phyloP scores from a whole-genome alignment of 2,113 vertebrate species.

The Tachysurus fulvidraco region DNA sequence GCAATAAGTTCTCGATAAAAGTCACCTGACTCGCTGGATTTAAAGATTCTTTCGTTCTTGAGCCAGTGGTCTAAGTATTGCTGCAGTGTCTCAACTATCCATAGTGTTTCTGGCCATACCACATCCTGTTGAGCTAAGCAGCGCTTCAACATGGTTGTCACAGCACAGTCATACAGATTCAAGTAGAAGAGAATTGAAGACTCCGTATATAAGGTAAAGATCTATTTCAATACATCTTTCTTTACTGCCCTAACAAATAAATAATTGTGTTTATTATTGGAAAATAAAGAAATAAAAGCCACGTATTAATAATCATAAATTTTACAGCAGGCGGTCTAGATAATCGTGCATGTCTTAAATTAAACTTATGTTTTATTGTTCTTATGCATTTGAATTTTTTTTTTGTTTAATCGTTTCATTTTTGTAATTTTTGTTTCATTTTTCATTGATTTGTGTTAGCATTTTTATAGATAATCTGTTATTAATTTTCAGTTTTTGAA shows the following conservation, averaged over 20 bases:
- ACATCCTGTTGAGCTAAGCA: slow-evolving; percentile 53
- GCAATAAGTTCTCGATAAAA: neutral
- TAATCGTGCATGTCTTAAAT: neutral
- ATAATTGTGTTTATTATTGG: neutral
- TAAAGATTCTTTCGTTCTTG: slow-evolving; percentile 11
- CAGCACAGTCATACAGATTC: slow-evolving; percentile 19
- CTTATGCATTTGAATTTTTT: neutral
- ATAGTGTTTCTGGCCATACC: slow-evolving; percentile 46
- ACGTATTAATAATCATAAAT: neutral
- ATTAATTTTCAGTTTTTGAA: neutral
- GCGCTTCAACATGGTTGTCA: slow-evolving; percentile 54
- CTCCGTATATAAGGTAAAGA: slow-evolving; percentile 35
- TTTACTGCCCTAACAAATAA: neutral
- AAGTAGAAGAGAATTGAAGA: slow-evolving; percentile 37
- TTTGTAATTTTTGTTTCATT: neutral
- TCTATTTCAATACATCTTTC: neutral
- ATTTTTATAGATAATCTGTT: neutral
- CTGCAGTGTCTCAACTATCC: slow-evolving; percentile 53
- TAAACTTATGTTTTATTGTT: neutral
- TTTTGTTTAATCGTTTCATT: neutral
- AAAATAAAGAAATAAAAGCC: neutral
- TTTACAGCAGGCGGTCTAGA: too few species aligned
- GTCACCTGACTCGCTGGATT: neutral
- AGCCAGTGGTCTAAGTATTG: slow-evolving; percentile 4
- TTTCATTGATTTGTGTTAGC: neutral